These are phyloP conservation scores for Macropus fuliginosus DNA, from an alignment of 2,797 vertebrate genomes.

Conservation along the genomic window DNA sequence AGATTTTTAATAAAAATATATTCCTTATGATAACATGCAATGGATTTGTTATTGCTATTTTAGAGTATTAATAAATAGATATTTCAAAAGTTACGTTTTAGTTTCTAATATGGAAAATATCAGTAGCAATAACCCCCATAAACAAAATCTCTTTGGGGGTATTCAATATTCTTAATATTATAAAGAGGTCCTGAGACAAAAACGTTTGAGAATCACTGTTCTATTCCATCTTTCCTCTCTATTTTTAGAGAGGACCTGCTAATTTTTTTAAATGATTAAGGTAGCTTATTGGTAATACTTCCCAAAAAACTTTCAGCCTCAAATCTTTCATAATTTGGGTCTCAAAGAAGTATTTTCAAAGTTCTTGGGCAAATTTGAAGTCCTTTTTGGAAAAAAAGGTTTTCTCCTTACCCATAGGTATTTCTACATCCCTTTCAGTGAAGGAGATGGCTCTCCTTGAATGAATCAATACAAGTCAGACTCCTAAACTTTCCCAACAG, in stretches of 20 bases:
- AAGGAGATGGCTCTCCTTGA: slow-evolving; percentile 17
- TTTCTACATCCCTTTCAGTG: slow-evolving; percentile 2
- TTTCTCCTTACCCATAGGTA: slow-evolving; percentile 12
- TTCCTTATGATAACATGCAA: background rate
- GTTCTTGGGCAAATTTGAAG: slow-evolving; percentile 42
- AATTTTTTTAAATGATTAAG: background rate
- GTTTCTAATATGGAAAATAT: background rate
- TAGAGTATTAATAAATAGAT: background rate
- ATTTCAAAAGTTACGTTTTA: background rate
- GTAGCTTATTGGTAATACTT: background rate
- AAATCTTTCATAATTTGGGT: background rate
- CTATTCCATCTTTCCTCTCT: background rate
- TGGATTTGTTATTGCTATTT: background rate
- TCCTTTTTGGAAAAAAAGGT: background rate
- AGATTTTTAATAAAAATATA: background rate
- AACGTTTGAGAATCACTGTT: background rate
- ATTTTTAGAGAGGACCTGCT: background rate
- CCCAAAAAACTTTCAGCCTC: background rate
- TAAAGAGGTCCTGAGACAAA: background rate
- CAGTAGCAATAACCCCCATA: background rate
- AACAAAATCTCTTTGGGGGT: background rate
- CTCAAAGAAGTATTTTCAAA: slow-evolving; percentile 14
- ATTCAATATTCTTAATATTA: background rate
- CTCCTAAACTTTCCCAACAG: slow-evolving; percentile 38
- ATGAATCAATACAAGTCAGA: slow-evolving; percentile 53